Conservation (phyloP, 2,888 invertebrate genomes). For the Melanchra persicariae region DNA sequence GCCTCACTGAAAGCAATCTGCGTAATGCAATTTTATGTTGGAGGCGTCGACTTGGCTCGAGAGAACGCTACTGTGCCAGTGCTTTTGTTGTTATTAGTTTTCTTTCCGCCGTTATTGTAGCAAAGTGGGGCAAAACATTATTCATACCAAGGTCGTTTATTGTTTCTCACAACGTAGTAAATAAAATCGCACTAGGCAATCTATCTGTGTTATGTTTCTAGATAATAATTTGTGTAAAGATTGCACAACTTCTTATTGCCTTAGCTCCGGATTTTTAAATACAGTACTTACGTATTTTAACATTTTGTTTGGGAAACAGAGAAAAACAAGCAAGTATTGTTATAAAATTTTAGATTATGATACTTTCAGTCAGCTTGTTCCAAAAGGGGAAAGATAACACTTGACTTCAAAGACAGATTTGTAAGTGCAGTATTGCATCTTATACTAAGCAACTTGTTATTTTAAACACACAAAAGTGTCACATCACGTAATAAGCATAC, state of each 20-base stretch:
- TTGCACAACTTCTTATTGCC: constrained; percentile 33
- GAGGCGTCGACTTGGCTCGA: constrained; percentile 73
- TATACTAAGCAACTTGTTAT: too few relatives aligned
- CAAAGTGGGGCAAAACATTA: constrained; percentile 63
- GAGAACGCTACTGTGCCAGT: constrained; percentile 66
- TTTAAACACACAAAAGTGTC: neutral
- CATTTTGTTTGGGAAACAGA: neutral
- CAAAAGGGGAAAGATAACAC: neutral
- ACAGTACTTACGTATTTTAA: neutral
- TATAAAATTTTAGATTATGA: neutral
- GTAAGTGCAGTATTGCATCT: neutral
- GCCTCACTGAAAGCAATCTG: constrained; percentile 74
- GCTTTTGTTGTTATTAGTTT: constrained; percentile 62
- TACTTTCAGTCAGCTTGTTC: neutral
- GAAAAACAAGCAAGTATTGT: neutral
- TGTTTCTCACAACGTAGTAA: constrained; percentile 60
- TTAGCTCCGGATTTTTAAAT: neutral
- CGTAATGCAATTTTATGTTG: constrained; percentile 74
- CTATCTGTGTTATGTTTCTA: constrained; percentile 44
- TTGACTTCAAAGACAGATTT: too few relatives aligned
- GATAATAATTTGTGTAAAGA: constrained; percentile 17
- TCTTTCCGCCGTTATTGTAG: constrained; percentile 51
- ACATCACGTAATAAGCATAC: neutral
- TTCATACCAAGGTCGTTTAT: constrained; percentile 59
- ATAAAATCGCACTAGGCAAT: constrained; percentile 52